Conservation (phyloP, 2,113 vertebrate genomes). For the Tetraodon nigroviridis region DNA sequence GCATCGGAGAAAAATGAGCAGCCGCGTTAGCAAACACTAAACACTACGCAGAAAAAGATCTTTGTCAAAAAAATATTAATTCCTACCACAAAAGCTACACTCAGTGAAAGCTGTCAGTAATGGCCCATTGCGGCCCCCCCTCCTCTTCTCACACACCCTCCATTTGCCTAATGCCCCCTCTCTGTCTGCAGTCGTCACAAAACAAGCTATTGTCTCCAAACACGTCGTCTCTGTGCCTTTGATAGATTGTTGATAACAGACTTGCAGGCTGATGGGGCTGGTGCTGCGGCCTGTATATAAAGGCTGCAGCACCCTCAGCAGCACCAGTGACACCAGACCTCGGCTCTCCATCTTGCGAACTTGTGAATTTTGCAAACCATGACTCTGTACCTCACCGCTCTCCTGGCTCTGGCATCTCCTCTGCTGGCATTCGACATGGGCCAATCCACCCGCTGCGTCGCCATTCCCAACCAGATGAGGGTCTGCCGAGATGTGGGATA, state of each 20-base stretch:
- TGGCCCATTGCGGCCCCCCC: conserved; percentile 34
- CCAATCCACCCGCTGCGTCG: conserved; percentile 83
- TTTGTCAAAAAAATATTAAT: no score
- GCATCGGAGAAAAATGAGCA: no score
- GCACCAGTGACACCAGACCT: conserved; percentile 17
- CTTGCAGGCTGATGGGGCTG: conserved; percentile 58
- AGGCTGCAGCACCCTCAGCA: conserved; percentile 11
- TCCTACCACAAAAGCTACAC: no score
- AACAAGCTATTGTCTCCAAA: conserved; percentile 72
- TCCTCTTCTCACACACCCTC: conserved; percentile 26
- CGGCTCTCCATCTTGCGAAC: not conserved
- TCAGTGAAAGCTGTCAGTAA: conserved; percentile 36
- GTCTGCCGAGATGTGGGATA: conserved; percentile 83
- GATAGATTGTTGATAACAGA: conserved; percentile 76
- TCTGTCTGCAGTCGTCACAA: conserved; percentile 71
- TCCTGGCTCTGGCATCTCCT: conserved; percentile 37
- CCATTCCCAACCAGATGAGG: conserved; percentile 80
- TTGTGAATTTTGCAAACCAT: conserved; percentile 38
- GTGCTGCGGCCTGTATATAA: conserved; percentile 65
- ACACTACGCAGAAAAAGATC: no score
- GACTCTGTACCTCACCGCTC: conserved; percentile 39
- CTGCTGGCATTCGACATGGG: conserved; percentile 77
- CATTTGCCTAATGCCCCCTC: conserved; percentile 35
- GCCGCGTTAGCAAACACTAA: no score
- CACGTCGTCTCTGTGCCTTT: conserved; percentile 71